Base-by-base conservation (phyloP, 2,888 invertebrate genomes). In the Harpalus rubripes region DNA sequence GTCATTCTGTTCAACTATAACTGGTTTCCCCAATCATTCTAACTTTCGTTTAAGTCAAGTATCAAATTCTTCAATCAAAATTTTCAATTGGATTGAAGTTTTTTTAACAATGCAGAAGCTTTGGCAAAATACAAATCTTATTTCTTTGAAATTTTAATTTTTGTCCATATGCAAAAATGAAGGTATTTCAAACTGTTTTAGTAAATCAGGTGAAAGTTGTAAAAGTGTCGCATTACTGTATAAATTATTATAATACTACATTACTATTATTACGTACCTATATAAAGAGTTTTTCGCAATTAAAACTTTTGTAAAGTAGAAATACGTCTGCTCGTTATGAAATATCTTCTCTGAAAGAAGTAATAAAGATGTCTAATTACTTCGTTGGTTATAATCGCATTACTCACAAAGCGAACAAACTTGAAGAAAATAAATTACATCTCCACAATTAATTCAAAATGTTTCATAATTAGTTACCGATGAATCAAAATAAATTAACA, bases 311-410 rank as follows among this genome's bases (percentile, higher is more conserved):
- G 59, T 59, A 76, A 83, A 61, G 82, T 83, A 39, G 44, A 61
- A 63, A 61, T 76, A 76, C 59, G 15, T 39, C 32, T 56, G 39
- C 58, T 58, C 56, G 68, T 72, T 32, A 26, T 56, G 22, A 83
- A 83, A 83, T 83, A 83, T 76, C 76, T 59, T 61, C 76, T 44
- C 18, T 41, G 72, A 65, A 83, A 83, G 76, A 76, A 76, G 83
- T 83, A 59, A 83, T 83, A 83, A 83, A 83, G 76, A 83, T 83
- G 76, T 76, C 59, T 61, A 76, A 83, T 76, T 76, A 83, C 83
- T 61, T 16, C 83, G 63, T 63, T 76, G 41, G 83, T 74, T 80
- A 76, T 83, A 76, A 83, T 76, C 76, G 76, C 76, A 83, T 83
- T 74, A 72, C 82, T 82, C 72, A 72, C 41, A 74, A 74, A 82